Evolutionary conservation across 2,113 vertebrate genomes (phyloP).

Genomic region (Suricata suricatta): DNA sequence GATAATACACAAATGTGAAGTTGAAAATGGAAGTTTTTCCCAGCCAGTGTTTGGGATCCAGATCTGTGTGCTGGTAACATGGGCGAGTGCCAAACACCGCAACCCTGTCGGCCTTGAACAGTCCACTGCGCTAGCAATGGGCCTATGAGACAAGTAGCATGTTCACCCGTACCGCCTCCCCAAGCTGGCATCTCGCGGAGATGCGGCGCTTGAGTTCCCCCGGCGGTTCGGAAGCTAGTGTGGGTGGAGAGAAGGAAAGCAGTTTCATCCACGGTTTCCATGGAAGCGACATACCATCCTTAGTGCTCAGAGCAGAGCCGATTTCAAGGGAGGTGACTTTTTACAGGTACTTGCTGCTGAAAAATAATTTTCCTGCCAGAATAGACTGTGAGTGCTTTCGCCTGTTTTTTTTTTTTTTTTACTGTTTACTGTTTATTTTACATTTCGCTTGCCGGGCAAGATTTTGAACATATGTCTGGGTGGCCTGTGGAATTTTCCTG

Average conservation of each 20-base stretch:
- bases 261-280: constrained; percentile 75
- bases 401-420: constrained; percentile 42
- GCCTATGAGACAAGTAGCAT: background rate
- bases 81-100: background rate
- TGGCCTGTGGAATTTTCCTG: constrained; percentile 56
- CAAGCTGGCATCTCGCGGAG: constrained; percentile 40
- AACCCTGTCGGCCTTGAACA: background rate
- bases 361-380: constrained; percentile 69
- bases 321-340: constrained; percentile 68
- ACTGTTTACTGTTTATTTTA: constrained; percentile 42
- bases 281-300: constrained; percentile 68
- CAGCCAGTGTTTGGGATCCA: constrained; percentile 25
- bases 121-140: background rate
- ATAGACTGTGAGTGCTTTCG: constrained; percentile 25
- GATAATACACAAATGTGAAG: background rate
- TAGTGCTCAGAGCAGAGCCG: constrained; percentile 40
- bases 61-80: background rate
- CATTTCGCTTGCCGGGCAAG: constrained; percentile 16
- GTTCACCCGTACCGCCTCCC: constrained; percentile 13
- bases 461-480: constrained; percentile 18
- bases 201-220: constrained; percentile 47
- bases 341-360: constrained; percentile 71
- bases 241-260: constrained; percentile 73
- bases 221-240: constrained; percentile 66
- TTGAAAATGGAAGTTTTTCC: constrained; percentile 22